Percentiles rank a stretch among this genome's conserved stretches.
Conservation (phyloP, 2,113 vertebrate genomes). For the Alouatta palliata region DNA sequence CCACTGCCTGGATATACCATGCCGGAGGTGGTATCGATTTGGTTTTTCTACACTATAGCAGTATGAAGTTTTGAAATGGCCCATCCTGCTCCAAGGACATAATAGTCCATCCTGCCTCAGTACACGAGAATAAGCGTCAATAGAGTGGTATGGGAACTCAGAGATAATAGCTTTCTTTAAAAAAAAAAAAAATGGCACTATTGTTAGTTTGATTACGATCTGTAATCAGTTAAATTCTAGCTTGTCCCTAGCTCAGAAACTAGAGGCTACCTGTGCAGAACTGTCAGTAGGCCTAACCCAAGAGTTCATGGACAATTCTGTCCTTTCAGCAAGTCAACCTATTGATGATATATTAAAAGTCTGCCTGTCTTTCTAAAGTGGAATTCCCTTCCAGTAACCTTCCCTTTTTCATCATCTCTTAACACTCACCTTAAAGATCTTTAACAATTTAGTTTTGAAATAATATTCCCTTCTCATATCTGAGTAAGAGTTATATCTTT, state of each 20-base stretch:
- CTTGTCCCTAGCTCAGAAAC: not conserved
- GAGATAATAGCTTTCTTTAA: not conserved
- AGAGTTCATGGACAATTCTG: not conserved
- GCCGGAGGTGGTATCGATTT: not conserved
- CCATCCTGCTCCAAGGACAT: not conserved
- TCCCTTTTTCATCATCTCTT: constrained; percentile 18
- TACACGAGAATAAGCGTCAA: not conserved
- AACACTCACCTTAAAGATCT: constrained; percentile 22
- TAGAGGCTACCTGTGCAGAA: not conserved
- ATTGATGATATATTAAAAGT: constrained; percentile 15
- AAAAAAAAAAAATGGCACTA: not conserved
- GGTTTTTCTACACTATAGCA: not conserved
- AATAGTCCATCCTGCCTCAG: not conserved
- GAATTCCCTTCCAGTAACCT: constrained; percentile 25
- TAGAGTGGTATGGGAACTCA: not conserved
- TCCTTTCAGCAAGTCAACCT: not conserved
- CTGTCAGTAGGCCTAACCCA: not conserved
- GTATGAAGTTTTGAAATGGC: not conserved
- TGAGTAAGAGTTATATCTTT: constrained; percentile 1
- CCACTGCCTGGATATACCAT: not conserved
- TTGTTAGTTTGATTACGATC: constrained; percentile 4
- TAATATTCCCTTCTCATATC: not conserved
- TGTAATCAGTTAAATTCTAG: constrained; percentile 32
- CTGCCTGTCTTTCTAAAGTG: not conserved
- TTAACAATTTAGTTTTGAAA: constrained; percentile 49